Conservation (phyloP, 1,140 invertebrate species). For the Drosophila oshimai region DNA sequence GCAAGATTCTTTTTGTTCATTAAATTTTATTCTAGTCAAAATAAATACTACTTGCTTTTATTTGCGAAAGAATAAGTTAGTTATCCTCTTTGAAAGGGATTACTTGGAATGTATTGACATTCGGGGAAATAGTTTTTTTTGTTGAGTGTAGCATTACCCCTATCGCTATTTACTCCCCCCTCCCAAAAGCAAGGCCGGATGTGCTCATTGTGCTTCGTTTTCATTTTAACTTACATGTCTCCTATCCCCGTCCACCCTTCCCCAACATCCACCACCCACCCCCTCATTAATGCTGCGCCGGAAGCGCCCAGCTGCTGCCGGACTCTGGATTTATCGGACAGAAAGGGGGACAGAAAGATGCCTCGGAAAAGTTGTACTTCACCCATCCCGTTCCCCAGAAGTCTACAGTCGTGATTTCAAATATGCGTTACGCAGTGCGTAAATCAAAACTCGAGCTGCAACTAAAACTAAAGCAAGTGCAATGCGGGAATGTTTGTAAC, state of each 20-base stretch:
- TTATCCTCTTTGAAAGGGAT: too few relatives aligned
- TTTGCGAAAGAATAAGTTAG: too few relatives aligned
- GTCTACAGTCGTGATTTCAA: slow-evolving; percentile 18
- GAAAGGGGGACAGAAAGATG: not conserved
- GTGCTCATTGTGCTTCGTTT: slow-evolving; percentile 64
- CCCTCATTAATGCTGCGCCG: slow-evolving; percentile 37
- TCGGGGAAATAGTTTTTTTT: too few relatives aligned
- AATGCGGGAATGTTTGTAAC: slow-evolving; percentile 8
- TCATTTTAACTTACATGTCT: slow-evolving; percentile 56
- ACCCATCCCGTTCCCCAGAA: slow-evolving; percentile 2
- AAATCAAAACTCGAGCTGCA: slow-evolving; percentile 27
- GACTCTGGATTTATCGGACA: slow-evolving; percentile 5
- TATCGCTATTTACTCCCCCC: slow-evolving; percentile 16
- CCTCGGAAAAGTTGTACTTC: slow-evolving; percentile 12
- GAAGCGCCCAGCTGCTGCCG: slow-evolving; percentile 36
- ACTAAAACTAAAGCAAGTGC: slow-evolving; percentile 25
- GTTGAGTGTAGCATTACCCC: slow-evolving; percentile 19
- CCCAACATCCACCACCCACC: not conserved
- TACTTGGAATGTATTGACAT: too few relatives aligned
- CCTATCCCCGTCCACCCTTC: slow-evolving; percentile 8
- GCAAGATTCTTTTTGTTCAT: too few relatives aligned
- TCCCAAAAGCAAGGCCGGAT: slow-evolving; percentile 41
- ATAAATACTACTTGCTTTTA: too few relatives aligned
- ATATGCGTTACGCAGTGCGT: slow-evolving; percentile 41
- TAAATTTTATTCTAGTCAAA: too few relatives aligned